These are phyloP conservation scores for Plecotus auritus DNA, from an alignment of 2,113 vertebrate genomes.

Conservation along the genomic window DNA sequence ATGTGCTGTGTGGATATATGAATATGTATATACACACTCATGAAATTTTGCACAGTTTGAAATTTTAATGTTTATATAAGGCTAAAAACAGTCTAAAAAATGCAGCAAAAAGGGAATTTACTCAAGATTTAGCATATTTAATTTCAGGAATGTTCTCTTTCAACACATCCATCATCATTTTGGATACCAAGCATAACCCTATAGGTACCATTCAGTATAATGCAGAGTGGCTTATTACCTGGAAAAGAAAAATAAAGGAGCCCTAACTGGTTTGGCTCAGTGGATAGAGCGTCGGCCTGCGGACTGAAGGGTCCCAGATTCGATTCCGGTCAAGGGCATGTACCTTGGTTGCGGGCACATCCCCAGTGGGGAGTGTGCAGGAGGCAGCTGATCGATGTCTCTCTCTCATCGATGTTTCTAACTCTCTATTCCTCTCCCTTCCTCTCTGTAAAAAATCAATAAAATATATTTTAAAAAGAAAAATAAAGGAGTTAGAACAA, in stretches of 20 bases:
- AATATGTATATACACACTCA: not conserved
- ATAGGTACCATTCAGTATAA: not conserved
- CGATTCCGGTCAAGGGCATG: no score
- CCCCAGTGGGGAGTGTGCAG: no score
- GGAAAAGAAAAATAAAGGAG: constrained; percentile 8
- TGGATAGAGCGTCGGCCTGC: no score
- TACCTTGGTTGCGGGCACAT: no score
- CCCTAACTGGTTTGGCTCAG: no score
- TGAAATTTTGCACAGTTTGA: constrained; percentile 4
- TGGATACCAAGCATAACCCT: not conserved
- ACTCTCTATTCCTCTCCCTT: no score
- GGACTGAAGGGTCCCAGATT: no score
- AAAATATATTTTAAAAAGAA: no score
- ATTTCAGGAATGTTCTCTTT: constrained; percentile 24
- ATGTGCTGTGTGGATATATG: not conserved
- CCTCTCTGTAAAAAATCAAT: no score
- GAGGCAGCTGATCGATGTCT: no score
- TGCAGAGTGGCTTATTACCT: not conserved
- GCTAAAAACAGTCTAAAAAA: not conserved
- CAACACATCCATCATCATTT: not conserved
- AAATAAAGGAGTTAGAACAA: not conserved
- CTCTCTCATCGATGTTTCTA: no score
- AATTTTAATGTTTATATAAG: not conserved
- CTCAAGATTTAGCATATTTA: not conserved
- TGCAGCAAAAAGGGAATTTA: not conserved